Evolutionary conservation across 2,888 invertebrate species (phyloP).

Genomic region (Periphyllus acericola): DNA sequence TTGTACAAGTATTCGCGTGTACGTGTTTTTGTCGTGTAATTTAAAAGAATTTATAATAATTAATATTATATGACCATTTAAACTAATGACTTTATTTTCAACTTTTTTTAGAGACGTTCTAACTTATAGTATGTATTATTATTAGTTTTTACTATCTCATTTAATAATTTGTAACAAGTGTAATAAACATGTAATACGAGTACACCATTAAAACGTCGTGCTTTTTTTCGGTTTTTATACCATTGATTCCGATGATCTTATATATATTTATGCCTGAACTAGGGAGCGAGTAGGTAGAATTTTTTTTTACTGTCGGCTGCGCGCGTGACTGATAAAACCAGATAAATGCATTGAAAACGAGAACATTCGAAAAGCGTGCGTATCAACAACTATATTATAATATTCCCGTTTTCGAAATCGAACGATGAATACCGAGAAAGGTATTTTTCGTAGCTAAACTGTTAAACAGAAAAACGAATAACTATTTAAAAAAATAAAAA

Average conservation of each 20-base stretch:
- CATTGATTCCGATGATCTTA: background rate
- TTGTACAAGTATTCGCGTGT: too few species aligned
- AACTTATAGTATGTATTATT: too few species aligned
- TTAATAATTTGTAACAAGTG: background rate
- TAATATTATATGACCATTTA: background rate
- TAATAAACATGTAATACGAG: background rate
- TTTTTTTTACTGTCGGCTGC: background rate
- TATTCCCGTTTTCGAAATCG: background rate
- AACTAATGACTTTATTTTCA: background rate
- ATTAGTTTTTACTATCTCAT: too few species aligned
- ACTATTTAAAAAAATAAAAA: background rate
- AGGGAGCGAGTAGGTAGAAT: background rate
- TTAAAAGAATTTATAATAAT: background rate
- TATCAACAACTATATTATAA: conserved; percentile 39
- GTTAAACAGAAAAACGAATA: background rate
- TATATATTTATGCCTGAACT: background rate
- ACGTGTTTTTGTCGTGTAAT: background rate
- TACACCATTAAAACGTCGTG: too few species aligned
- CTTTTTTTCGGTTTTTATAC: too few species aligned
- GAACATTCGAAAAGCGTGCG: background rate
- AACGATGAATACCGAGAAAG: background rate
- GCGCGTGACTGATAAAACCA: background rate
- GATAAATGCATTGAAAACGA: background rate
- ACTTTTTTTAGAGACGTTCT: background rate
- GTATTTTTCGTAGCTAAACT: background rate